Conservation (phyloP, 2,888 invertebrate species). For the Nipponacmea schrenckii region DNA sequence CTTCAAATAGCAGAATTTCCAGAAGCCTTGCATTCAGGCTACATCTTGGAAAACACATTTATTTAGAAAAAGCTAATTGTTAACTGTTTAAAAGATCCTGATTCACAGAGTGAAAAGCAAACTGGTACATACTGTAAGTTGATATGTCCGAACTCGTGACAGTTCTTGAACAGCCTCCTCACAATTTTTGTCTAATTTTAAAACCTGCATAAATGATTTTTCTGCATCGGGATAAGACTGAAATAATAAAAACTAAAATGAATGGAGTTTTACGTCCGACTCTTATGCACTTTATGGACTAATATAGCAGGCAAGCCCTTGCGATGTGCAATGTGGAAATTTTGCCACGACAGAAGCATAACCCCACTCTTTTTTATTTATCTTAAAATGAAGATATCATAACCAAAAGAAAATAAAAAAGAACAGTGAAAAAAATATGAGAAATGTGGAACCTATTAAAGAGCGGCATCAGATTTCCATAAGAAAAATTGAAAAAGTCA, state of each 20-base stretch:
- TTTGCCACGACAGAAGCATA: not conserved
- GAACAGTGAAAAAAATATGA: no score
- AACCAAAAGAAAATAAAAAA: no score
- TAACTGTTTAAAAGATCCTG: no score
- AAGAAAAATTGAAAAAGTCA: no score
- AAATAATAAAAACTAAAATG: conserved; percentile 33
- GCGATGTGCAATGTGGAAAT: not conserved
- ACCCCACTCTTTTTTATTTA: not conserved
- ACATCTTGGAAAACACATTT: no score
- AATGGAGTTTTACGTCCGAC: no score
- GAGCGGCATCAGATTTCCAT: no score
- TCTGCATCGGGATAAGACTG: conserved; percentile 69
- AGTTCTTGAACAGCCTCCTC: conserved; percentile 68
- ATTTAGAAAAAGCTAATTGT: no score
- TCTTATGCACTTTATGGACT: not conserved
- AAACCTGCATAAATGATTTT: conserved; percentile 68
- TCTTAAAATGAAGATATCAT: no score
- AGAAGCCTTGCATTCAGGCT: no score
- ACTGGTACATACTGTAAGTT: conserved; percentile 59
- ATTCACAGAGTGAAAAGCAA: no score
- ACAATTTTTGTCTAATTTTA: conserved; percentile 69
- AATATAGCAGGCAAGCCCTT: not conserved
- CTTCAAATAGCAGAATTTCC: not conserved
- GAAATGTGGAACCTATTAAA: no score
- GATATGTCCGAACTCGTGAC: conserved; percentile 64